phyloP scores from a whole-genome alignment of 2,888 invertebrate genomes.

The Pegoplata infirma region DNA sequence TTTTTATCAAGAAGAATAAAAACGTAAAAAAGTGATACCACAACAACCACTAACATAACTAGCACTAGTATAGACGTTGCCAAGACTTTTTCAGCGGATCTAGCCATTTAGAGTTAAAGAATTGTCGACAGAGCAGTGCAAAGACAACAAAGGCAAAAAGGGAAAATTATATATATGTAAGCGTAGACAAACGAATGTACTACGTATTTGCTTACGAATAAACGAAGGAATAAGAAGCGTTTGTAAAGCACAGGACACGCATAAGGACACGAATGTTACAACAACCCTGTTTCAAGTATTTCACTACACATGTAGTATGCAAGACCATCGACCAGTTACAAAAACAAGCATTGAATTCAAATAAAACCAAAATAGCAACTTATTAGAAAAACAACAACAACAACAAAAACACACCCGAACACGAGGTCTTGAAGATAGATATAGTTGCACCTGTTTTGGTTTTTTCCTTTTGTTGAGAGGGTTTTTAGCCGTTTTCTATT shows the following conservation, averaged over 20 bases:
- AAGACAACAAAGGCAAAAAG: slow-evolving; percentile 52
- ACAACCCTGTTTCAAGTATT: background rate
- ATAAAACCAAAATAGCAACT: background rate
- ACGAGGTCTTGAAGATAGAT: slow-evolving; percentile 25
- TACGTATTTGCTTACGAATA: too few species aligned
- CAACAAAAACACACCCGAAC: background rate
- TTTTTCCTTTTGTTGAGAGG: too few species aligned
- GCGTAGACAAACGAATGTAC: slow-evolving; percentile 3
- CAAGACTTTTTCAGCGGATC: slow-evolving; percentile 61
- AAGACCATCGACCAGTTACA: slow-evolving; percentile 4
- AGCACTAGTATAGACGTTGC: slow-evolving; percentile 66
- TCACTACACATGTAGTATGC: slow-evolving; percentile 9
- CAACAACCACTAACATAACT: slow-evolving; percentile 73
- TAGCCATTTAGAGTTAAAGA: slow-evolving; percentile 43
- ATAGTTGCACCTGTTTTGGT: slow-evolving; percentile 55
- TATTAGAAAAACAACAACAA: slow-evolving; percentile 6
- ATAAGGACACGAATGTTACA: background rate
- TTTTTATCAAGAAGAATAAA: slow-evolving; percentile 45
- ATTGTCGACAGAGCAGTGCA: background rate
- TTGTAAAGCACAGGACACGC: background rate
- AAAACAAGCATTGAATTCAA: too few species aligned
- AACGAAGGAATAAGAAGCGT: background rate
- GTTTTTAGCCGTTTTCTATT: slow-evolving; percentile 4
- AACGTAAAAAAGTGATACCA: slow-evolving; percentile 66
- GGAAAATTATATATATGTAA: slow-evolving; percentile 10